Evolutionary conservation across 2,888 invertebrate species (phyloP), one percentile per base, ranked within the genome.

Genomic region (Lepidocyrtinus sp.): DNA sequence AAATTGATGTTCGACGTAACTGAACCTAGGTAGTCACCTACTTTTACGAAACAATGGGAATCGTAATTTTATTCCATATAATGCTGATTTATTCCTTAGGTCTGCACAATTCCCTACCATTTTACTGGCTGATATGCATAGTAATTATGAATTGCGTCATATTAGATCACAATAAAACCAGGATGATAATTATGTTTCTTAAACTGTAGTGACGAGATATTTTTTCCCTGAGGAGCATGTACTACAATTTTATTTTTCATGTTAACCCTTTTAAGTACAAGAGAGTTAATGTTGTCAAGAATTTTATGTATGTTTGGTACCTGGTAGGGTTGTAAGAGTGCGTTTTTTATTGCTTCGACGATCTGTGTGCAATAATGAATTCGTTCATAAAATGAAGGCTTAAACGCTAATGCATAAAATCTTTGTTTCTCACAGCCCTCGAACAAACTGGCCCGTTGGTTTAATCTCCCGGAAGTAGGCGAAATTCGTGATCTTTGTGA

Each of bases 401-500:
- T n/a, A n/a, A n/a, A n/a, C n/a, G n/a, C n/a, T n/a, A n/a, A n/a
- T n/a, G n/a, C n/a, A n/a, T n/a, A 36, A 36, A 36, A 36, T 9
- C 36, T 9, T 36, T 36, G 7, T 36, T 36, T 36, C 36, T 36
- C 36, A 36, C 55, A 84, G 85, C 63, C 85, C 22, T 27, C 75
- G 17, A 83, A 77, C 19, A 78, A 77, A 72, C 64, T 79, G 12
- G 75, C 75, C 21, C 85, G 85, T 21, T 86, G 85, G 86, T 65
- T 84, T 17, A 75, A 84, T 25, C 78, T 85, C 7, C 82, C 83
- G 3, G 81, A 82, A 69, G 81, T 84, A 15, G 75, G 75, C 12
- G 86, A 86, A 72, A 83, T 85, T 50, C 84, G 86, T 36, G 86
- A 86, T 55, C 72, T 86, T 1, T 84, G 84, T 75, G 86, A 86